A percentile compares a stretch with the other conserved stretches of the same genome.
These are phyloP conservation scores for Echinarachnius parma DNA, from an alignment of 53 echinoderm and acorn worm species.

Conservation along the genomic window DNA sequence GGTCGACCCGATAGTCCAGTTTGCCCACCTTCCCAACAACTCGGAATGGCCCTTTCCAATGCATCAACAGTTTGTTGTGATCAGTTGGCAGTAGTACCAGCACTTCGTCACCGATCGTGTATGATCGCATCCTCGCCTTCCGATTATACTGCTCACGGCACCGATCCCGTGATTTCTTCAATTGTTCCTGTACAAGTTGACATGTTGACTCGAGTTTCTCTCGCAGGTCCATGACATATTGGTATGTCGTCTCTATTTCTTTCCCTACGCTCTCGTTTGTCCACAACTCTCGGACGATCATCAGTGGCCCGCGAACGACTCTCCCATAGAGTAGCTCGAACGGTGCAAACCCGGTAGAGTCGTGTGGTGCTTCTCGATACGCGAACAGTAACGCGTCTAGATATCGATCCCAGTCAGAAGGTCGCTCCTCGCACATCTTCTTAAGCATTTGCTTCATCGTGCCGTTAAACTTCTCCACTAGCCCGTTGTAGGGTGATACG, in stretches of 20 bases:
- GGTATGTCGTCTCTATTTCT: conserved; percentile 40
- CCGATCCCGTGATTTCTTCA: conserved; percentile 18
- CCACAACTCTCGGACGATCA: conserved; percentile 50
- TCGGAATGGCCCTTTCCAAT: conserved; percentile 63
- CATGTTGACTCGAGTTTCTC: conserved; percentile 40
- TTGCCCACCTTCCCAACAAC: conserved; percentile 40
- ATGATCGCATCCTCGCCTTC: conserved; percentile 38
- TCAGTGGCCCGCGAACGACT: conserved; percentile 50
- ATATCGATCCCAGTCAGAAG: conserved; percentile 51
- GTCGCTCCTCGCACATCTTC: conserved; percentile 51
- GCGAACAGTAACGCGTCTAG: conserved; percentile 49
- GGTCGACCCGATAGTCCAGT: conserved; percentile 48
- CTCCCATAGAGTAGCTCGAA: conserved; percentile 51
- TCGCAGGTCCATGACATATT: conserved; percentile 41
- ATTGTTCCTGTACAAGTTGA: conserved; percentile 14
- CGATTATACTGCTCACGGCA: conserved; percentile 40
- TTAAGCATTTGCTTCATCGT: conserved; percentile 56
- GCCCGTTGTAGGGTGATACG: conserved; percentile 51
- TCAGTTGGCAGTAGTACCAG: conserved; percentile 52
- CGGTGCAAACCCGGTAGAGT: conserved; percentile 50
- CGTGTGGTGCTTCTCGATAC: conserved; percentile 39
- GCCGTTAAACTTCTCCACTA: conserved; percentile 52
- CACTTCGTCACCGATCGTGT: conserved; percentile 54
- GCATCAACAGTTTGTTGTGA: conserved; percentile 53
- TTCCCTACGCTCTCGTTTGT: conserved; percentile 23